These are phyloP conservation scores for Notothenia coriiceps DNA, from an alignment of 2,113 vertebrate genomes.

Conservation along the genomic window DNA sequence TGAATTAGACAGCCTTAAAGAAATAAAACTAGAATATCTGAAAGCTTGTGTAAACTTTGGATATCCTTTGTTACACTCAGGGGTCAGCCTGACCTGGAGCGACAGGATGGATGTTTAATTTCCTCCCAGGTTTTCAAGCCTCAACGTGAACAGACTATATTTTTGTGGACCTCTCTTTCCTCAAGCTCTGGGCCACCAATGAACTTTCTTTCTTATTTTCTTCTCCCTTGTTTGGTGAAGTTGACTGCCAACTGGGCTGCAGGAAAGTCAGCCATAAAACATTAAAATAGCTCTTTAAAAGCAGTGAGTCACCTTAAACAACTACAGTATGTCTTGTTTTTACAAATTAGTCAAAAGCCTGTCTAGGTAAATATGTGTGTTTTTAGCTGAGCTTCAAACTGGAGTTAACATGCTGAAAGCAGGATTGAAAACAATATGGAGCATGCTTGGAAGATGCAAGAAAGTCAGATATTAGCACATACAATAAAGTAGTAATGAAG, in stretches of 20 bases:
- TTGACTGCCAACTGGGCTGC: background rate
- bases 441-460: no score
- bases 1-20: background rate
- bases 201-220: background rate
- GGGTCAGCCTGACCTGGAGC: constrained; percentile 6
- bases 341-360: no score
- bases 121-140: background rate
- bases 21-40: background rate
- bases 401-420: no score
- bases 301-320: background rate
- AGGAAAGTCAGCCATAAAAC: background rate
- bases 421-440: no score
- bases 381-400: no score
- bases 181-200: background rate
- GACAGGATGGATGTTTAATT: constrained; percentile 12
- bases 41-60: background rate
- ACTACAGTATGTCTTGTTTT: no score
- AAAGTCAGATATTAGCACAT: no score
- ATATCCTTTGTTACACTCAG: background rate
- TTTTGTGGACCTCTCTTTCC: background rate
- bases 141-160: background rate
- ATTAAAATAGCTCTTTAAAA: background rate
- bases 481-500: background rate
- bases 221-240: background rate
- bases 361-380: no score